A percentile compares a stretch with the other conserved stretches of the same genome.
These are phyloP conservation scores for Heteromormyrus szaboi DNA, from an alignment of 2,797 vertebrate genomes.

Conservation along the genomic window DNA sequence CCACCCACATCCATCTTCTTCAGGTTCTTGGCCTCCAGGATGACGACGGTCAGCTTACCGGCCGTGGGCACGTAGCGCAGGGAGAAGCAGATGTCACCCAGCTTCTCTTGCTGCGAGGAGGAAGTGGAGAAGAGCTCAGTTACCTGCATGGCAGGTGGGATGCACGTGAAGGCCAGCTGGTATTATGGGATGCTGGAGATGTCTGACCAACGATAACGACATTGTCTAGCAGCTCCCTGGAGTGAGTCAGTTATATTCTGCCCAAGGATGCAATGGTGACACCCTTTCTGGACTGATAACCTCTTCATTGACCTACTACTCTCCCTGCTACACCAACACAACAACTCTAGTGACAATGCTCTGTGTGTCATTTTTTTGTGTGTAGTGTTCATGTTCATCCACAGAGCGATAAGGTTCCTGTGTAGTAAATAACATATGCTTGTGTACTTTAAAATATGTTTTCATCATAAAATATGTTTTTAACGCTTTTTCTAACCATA, in stretches of 20 bases:
- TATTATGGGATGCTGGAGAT: not conserved
- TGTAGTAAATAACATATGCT: not conserved
- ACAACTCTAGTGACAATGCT: not conserved
- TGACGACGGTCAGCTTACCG: slow-evolving; percentile 93
- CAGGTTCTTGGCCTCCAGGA: slow-evolving; percentile 97
- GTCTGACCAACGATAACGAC: not conserved
- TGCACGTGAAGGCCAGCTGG: not conserved
- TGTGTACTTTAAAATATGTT: not conserved
- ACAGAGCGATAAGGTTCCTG: not conserved
- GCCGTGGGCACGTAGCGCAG: slow-evolving; percentile 96
- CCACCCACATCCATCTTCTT: slow-evolving; percentile 99
- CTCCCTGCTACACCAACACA: not conserved
- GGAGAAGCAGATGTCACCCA: slow-evolving; percentile 99
- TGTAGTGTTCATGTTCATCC: slow-evolving; percentile 20
- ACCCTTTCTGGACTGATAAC: not conserved
- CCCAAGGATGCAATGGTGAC: not conserved
- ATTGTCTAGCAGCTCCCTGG: not conserved
- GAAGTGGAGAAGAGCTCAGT: slow-evolving; percentile 29
- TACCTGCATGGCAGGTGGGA: slow-evolving; percentile 11
- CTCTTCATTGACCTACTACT: not conserved
- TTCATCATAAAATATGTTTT: not conserved
- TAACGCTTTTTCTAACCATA: not conserved
- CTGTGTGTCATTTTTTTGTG: slow-evolving; percentile 7
- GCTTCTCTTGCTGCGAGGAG: slow-evolving; percentile 87
- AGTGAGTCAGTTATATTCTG: not conserved